A percentile compares a stretch with the other conserved stretches of the same genome.
phyloP scores from a whole-genome alignment of 2,113 vertebrate species.

The Calidris pugnax region DNA sequence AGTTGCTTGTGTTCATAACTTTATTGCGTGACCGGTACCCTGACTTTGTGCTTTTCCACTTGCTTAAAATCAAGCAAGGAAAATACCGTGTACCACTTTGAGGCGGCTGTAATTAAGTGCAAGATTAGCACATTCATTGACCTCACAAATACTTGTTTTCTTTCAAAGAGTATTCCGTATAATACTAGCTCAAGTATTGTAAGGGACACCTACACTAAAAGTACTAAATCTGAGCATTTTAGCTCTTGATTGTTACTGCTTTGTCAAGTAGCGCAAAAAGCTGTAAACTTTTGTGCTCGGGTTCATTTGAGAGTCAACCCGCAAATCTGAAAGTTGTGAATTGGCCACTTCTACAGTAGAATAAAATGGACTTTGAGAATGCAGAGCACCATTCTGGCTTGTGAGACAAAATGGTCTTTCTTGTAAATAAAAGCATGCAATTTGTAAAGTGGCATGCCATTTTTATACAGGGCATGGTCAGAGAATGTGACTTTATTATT shows the following conservation, averaged over 20 bases:
- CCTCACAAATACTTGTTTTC: not conserved
- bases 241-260: not conserved
- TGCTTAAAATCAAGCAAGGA: not conserved
- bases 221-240: not conserved
- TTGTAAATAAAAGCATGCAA: not conserved
- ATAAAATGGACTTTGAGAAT: not conserved
- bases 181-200: not conserved
- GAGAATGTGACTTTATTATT: not conserved
- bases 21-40: not conserved
- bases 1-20: not conserved
- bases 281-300: not conserved
- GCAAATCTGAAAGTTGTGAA: not conserved
- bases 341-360: not conserved
- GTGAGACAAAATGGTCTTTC: not conserved
- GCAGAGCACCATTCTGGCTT: not conserved
- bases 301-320: not conserved
- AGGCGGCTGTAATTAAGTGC: not conserved
- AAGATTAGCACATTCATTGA: not conserved
- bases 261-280: not conserved
- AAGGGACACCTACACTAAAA: not conserved
- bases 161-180: accelerated
- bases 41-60: not conserved
- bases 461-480: not conserved
- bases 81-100: not conserved
- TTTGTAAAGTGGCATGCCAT: not conserved